Evolutionary conservation across 2,797 vertebrate species (phyloP).

Genomic region (Urophycis tenuis): DNA sequence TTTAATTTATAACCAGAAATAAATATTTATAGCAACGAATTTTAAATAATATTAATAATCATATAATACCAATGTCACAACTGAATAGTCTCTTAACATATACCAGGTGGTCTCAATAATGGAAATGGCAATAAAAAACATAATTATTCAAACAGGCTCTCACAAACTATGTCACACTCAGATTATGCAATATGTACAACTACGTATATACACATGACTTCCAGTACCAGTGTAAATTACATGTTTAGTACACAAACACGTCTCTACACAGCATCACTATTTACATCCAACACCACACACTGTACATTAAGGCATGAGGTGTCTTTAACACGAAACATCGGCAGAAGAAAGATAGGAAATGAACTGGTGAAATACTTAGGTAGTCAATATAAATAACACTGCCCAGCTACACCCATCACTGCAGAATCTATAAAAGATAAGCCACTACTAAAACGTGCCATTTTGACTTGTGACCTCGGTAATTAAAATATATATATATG

Average conservation of each 20-base stretch:
- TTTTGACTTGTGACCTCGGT: slow-evolving; percentile 5
- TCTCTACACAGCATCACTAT: slow-evolving; percentile 48
- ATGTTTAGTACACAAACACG: slow-evolving; percentile 52
- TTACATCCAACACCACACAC: slow-evolving; percentile 59
- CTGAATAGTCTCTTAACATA: slow-evolving; percentile 38
- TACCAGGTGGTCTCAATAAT: slow-evolving; percentile 36
- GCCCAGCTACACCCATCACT: slow-evolving; percentile 34
- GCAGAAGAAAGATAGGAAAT: slow-evolving; percentile 54
- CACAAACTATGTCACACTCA: slow-evolving; percentile 45
- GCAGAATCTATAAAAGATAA: slow-evolving; percentile 27
- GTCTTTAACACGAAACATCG: slow-evolving; percentile 57
- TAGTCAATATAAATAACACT: slow-evolving; percentile 23
- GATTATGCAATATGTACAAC: slow-evolving; percentile 47
- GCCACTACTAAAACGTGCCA: slow-evolving; percentile 1
- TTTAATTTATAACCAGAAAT: slow-evolving; percentile 41
- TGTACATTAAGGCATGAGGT: slow-evolving; percentile 81
- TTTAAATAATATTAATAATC: slow-evolving; percentile 52
- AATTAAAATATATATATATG: slow-evolving; percentile 19
- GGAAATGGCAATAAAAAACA: slow-evolving; percentile 32
- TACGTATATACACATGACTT: slow-evolving; percentile 46
- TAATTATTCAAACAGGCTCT: slow-evolving; percentile 37
- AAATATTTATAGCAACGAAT: slow-evolving; percentile 43
- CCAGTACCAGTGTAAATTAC: slow-evolving; percentile 59
- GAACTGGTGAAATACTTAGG: slow-evolving; percentile 47
- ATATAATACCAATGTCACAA: slow-evolving; percentile 48